Base-by-base conservation (phyloP, 2,113 vertebrate genomes). In the Carollia perspicillata region DNA sequence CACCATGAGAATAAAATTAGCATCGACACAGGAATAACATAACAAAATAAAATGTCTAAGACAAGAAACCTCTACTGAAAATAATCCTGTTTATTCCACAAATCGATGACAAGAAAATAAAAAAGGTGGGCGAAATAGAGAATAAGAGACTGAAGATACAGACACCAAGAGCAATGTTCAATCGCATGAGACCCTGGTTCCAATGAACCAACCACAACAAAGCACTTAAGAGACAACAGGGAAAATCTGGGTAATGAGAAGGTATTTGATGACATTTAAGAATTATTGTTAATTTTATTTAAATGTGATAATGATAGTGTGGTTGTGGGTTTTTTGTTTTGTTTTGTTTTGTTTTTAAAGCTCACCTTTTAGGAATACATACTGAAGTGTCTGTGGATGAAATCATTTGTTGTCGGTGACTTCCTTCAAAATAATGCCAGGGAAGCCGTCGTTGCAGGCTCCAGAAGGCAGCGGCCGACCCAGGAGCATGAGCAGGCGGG, bases 1-100 rank as follows among this genome's bases (percentile, higher is more conserved):
- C 49, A 65, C 18, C 84, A 92, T n/a, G n/a, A 30, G 77, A 95
- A 81, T 69, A 92, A 93, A 95, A 84, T 65, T 42, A 42, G 33
- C 13, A 33, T 66, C 23, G n/a, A n/a, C 53, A 85, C 47, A 85
- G 20, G 37, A 85, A 66, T 72, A 80, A 77, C 47, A 74, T 28
- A 89, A 84, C 26, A 89, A 84, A 51, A 88, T 42, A 68, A 69
- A 94, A 84, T 51, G 71, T n/a, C n/a, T 90, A 42, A 75, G 30
- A 42, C 9, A 35, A 81, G 53, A 71, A 85, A 55, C 37, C 30
- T 37, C 18, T 95, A 63, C 44, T 65, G 44, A 74, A 89, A 93
- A n/a, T n/a, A n/a, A n/a, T n/a, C n/a, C n/a, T n/a, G n/a, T n/a
- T n/a, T 49, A 18, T 40, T 51, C n/a, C 69, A 69, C 40, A 69